Conservation (phyloP, 2,797 vertebrate genomes). For the Galagoides demidoff region DNA sequence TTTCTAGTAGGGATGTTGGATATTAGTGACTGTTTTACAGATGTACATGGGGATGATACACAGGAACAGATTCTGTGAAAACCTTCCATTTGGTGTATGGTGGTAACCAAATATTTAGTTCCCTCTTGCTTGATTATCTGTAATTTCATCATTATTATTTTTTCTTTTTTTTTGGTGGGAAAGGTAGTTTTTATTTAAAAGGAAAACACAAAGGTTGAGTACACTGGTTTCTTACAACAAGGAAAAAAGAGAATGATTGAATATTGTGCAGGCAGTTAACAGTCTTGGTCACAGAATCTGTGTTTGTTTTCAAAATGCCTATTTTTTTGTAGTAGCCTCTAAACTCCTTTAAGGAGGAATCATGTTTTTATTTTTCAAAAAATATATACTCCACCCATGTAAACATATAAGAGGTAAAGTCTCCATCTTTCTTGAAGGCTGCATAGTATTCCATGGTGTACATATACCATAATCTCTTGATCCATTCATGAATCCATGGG, state of each 20-base stretch:
- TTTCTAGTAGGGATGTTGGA: not conserved
- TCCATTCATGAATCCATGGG: too few relatives aligned
- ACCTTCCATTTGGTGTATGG: not conserved
- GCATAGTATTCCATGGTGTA: too few relatives aligned
- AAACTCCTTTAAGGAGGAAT: not conserved
- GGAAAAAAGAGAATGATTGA: not conserved
- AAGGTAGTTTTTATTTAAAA: not conserved
- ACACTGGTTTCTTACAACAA: not conserved
- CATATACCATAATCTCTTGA: too few relatives aligned
- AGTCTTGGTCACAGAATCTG: not conserved
- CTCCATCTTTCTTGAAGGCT: too few relatives aligned
- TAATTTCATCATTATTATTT: not conserved
- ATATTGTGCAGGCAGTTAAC: not conserved
- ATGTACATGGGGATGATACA: not conserved
- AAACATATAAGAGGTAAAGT: too few relatives aligned
- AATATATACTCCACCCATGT: not conserved
- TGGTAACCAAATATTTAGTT: not conserved
- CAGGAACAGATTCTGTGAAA: not conserved
- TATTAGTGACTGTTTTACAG: not conserved
- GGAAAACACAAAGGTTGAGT: not conserved
- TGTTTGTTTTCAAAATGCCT: not conserved
- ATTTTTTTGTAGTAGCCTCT: not conserved
- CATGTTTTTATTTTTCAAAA: not conserved
- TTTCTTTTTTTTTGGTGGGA: not conserved
- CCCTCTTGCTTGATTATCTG: not conserved